phyloP scores from a whole-genome alignment of 2,797 vertebrate species.

The Coregonus ussuriensis region DNA sequence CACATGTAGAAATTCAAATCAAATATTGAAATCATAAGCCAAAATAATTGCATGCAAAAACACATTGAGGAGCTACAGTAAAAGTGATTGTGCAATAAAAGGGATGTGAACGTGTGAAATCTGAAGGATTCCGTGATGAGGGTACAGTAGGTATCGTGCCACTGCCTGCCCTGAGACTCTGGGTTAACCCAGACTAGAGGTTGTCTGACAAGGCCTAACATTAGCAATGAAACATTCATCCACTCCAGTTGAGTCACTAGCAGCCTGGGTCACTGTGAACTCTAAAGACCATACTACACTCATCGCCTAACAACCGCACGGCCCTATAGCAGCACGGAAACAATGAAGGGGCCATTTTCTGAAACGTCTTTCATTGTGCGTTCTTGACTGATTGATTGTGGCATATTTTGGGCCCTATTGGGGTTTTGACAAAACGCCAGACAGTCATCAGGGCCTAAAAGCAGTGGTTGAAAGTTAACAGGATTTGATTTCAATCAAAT shows the following conservation, averaged over 20 bases:
- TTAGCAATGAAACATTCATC: conserved; percentile 22
- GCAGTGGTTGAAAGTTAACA: neutral
- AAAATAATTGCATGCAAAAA: neutral
- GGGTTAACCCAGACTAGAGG: neutral
- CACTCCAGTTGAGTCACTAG: conserved; percentile 48
- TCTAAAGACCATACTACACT: neutral
- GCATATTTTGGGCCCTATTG: neutral
- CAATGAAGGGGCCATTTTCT: neutral
- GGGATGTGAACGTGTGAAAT: neutral
- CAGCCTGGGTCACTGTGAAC: conserved; percentile 18
- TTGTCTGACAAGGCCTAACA: conserved; percentile 12
- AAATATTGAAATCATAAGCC: neutral
- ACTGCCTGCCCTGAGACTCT: neutral
- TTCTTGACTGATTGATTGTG: neutral
- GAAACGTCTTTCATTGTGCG: neutral
- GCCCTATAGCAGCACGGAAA: neutral
- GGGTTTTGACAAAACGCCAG: neutral
- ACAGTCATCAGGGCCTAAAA: neutral
- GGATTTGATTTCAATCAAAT: conserved; percentile 8
- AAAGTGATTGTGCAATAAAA: too few species aligned
- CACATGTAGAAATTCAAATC: conserved; percentile 7
- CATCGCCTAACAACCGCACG: neutral
- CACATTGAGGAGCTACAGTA: neutral
- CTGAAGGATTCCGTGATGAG: neutral
- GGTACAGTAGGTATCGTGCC: neutral